Evolutionary conservation across 2,888 invertebrate genomes (phyloP).

Genomic region (Oscheius myriophilus): DNA sequence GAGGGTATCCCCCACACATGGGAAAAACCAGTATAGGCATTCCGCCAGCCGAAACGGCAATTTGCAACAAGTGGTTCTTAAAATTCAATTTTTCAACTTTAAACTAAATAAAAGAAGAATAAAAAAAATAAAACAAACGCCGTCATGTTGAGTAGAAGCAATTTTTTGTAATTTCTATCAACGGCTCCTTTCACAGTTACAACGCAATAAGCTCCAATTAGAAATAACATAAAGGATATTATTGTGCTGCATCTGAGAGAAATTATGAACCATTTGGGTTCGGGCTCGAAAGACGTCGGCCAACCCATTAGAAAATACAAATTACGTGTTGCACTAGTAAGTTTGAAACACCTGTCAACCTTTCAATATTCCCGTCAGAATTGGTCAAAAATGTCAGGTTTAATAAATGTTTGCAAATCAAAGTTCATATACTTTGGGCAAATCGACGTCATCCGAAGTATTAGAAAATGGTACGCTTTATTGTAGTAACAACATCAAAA

Average conservation of each 20-base stretch:
- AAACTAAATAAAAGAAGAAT: too few species aligned
- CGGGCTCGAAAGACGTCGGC: neutral
- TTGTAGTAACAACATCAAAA: too few species aligned
- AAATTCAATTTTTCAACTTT: neutral
- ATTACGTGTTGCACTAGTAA: too few species aligned
- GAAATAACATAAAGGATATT: neutral
- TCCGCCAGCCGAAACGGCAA: neutral
- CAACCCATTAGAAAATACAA: too few species aligned
- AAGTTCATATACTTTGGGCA: too few species aligned
- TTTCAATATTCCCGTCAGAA: too few species aligned
- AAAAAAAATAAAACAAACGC: neutral
- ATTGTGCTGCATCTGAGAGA: neutral
- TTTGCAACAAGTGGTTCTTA: neutral
- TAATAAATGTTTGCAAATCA: too few species aligned
- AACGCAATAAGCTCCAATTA: neutral
- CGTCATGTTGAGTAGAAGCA: neutral
- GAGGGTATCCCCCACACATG: constrained; percentile 7
- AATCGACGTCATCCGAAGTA: too few species aligned
- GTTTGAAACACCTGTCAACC: too few species aligned
- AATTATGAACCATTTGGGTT: neutral
- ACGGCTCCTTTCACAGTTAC: neutral
- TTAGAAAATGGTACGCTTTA: too few species aligned
- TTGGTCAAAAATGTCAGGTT: too few species aligned
- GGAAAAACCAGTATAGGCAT: constrained; percentile 10
- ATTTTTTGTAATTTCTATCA: neutral